Conservation (phyloP, 2,113 vertebrate genomes). For the Scomber scombrus region DNA sequence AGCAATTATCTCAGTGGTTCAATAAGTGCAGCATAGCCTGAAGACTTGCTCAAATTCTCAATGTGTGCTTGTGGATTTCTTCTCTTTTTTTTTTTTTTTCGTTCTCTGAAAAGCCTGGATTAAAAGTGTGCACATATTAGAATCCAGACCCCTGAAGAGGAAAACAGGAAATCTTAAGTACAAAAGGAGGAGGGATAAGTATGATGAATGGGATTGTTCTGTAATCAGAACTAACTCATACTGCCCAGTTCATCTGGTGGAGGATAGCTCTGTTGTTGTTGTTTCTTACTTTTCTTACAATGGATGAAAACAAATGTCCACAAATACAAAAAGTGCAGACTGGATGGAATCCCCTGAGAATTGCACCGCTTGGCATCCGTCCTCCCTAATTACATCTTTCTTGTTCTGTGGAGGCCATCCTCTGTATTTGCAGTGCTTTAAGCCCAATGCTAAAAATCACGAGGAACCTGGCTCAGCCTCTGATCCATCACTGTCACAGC, state of each 20-base stretch:
- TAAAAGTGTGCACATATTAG: constrained; percentile 12
- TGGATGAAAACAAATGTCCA: constrained; percentile 19
- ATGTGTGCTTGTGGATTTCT: constrained; percentile 5
- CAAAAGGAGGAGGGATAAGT: constrained; percentile 20
- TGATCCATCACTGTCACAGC: constrained; percentile 50
- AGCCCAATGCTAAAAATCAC: constrained; percentile 41
- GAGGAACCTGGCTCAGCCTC: constrained; percentile 28
- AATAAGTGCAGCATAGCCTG: constrained; percentile 15
- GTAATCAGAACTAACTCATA: constrained; percentile 34
- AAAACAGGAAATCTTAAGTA: constrained; percentile 26
- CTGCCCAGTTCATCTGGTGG: neutral
- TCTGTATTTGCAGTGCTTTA: neutral
- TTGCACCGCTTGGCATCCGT: constrained; percentile 11
- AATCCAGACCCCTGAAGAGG: constrained; percentile 25
- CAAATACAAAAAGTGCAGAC: constrained; percentile 18
- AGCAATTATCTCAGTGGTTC: constrained; percentile 29
- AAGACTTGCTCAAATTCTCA: constrained; percentile 4
- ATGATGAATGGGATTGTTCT: constrained; percentile 41
- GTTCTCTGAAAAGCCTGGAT: constrained; percentile 23
- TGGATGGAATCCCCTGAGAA: constrained; percentile 29
- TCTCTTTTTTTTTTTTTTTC: neutral
- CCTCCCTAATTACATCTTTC: constrained; percentile 51
- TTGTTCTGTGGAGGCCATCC: constrained; percentile 35
- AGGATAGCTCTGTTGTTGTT: neutral
- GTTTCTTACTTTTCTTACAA: constrained; percentile 10